Evolutionary conservation across 1,140 invertebrate species (phyloP).

Genomic region (Apis mellifera): Amel_HAv3.1 CM009945.2:7696501-7697000

Average conservation of each 20-base stretch:
- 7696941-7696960: conserved; percentile 3
- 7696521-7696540: conserved; percentile 63
- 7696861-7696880: no score
- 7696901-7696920: no score
- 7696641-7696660: conserved; percentile 55
- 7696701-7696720: not conserved
- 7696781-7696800: no score
- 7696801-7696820: no score
- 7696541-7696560: conserved; percentile 53
- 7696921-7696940: conserved; percentile 18
- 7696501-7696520: conserved; percentile 54
- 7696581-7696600: conserved; percentile 26
- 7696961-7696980: conserved; percentile 51
- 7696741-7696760: not conserved
- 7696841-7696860: no score
- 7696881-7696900: no score
- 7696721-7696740: not conserved
- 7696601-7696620: conserved; percentile 54
- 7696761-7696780: not conserved
- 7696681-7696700: not conserved
- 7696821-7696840: not conserved
- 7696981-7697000: conserved; percentile 61
- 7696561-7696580: conserved; percentile 39
- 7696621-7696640: conserved; percentile 52
- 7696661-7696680: conserved; percentile 31